Conservation (phyloP, 2,888 invertebrate species). For the Pollenia griseotomentosa region DNA sequence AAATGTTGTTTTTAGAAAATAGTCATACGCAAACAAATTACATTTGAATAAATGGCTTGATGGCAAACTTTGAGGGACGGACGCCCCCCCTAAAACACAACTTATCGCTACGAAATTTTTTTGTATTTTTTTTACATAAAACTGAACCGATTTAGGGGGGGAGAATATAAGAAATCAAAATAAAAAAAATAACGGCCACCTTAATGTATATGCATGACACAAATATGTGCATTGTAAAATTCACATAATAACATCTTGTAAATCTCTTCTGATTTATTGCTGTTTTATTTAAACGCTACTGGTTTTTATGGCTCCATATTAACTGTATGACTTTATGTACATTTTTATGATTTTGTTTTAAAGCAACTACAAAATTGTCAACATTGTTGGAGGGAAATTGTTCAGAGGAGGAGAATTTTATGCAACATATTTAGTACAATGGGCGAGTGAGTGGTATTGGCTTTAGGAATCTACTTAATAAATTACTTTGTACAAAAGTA, state of each 20-base stretch:
- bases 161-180: too few relatives aligned
- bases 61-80: too few relatives aligned
- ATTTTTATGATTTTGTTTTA: constrained; percentile 10
- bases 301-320: constrained; percentile 54
- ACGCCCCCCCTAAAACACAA: too few relatives aligned
- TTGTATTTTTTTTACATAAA: too few relatives aligned
- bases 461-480: not conserved
- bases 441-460: not conserved
- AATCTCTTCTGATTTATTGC: constrained; percentile 63
- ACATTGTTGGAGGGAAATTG: not conserved
- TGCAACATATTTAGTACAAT: not conserved
- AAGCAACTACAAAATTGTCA: constrained; percentile 15
- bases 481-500: not conserved
- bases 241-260: constrained; percentile 54
- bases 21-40: too few relatives aligned
- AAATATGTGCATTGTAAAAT: constrained; percentile 22
- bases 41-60: too few relatives aligned
- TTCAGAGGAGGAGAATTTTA: not conserved
- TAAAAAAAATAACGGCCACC: too few relatives aligned
- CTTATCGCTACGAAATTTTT: too few relatives aligned
- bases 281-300: constrained; percentile 48
- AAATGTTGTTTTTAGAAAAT: too few relatives aligned
- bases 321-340: constrained; percentile 50
- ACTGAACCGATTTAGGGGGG: too few relatives aligned
- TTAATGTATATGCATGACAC: not conserved